Evolutionary conservation across 2,888 invertebrate species (phyloP).

Genomic region (Ecliptopera silaceata): DNA sequence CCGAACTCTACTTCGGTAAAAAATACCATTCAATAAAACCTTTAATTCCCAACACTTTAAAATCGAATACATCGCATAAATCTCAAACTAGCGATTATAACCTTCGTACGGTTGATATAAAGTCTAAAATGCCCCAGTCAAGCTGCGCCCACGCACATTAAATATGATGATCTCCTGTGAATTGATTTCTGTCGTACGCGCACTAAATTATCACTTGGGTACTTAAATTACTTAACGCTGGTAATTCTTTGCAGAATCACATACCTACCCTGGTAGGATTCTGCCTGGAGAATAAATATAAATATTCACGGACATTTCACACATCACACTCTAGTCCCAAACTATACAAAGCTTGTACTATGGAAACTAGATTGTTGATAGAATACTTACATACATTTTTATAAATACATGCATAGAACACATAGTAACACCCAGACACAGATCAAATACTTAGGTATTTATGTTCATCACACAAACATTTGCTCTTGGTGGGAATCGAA

Average conservation of each 20-base stretch:
- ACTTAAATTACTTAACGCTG: constrained; percentile 31
- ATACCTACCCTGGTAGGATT: neutral
- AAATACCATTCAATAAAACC: constrained; percentile 5
- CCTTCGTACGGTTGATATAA: neutral
- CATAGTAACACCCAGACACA: too few species aligned
- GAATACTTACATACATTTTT: too few species aligned
- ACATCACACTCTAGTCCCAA: too few species aligned
- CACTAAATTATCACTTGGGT: constrained; percentile 31
- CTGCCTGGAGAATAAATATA: too few species aligned
- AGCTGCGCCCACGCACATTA: constrained; percentile 45
- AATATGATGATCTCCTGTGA: constrained; percentile 47
- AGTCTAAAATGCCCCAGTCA: neutral
- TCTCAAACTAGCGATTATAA: neutral
- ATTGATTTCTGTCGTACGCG: constrained; percentile 39
- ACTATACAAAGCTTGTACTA: too few species aligned
- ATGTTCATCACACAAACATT: too few species aligned
- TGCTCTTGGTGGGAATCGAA: too few species aligned
- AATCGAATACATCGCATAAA: neutral
- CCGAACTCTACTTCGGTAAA: constrained; percentile 5
- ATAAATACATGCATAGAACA: too few species aligned
- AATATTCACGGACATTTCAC: too few species aligned
- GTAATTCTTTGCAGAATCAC: neutral
- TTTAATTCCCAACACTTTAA: constrained; percentile 5
- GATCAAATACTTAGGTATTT: too few species aligned
- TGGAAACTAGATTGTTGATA: too few species aligned